These are phyloP conservation scores for Formica aserva DNA, from an alignment of 2,888 invertebrate species.

Conservation along the genomic window DNA sequence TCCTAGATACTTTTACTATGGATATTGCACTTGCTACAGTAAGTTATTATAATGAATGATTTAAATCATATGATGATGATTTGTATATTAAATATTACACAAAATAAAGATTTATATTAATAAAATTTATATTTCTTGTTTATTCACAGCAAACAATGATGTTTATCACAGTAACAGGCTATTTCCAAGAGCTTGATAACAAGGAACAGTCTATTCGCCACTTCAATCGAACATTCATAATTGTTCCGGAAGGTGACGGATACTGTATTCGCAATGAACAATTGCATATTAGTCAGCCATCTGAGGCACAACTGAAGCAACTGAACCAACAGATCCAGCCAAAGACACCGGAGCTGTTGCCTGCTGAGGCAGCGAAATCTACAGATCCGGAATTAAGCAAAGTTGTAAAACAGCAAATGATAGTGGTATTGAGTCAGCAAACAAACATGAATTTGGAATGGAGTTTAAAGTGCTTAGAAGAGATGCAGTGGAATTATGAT, in stretches of 20 bases:
- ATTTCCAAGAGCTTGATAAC: constrained; percentile 91
- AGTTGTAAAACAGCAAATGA: constrained; percentile 89
- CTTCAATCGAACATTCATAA: constrained; percentile 92
- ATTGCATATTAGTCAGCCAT: constrained; percentile 92
- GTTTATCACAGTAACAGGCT: constrained; percentile 93
- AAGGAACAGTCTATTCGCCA: constrained; percentile 88
- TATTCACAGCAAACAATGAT: constrained; percentile 90
- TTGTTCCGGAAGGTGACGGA: constrained; percentile 92
- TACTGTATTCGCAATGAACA: constrained; percentile 96
- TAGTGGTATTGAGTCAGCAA: constrained; percentile 90
- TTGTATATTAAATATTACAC: not conserved
- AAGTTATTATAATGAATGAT: constrained; percentile 72
- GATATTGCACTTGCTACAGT: constrained; percentile 94
- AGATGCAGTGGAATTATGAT: constrained; percentile 95
- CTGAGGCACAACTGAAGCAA: constrained; percentile 87
- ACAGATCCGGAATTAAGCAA: constrained; percentile 70
- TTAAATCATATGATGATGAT: not conserved
- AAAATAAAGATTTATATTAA: not conserved
- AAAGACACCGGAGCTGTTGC: not conserved
- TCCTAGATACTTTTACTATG: constrained; percentile 94
- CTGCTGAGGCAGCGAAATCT: constrained; percentile 13
- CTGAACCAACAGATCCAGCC: constrained; percentile 11
- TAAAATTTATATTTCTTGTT: constrained; percentile 54
- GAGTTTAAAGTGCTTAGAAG: constrained; percentile 92
- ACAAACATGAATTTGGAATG: constrained; percentile 94